Conservation (phyloP, 2,113 vertebrate species). For the Syrmaticus mikado region DNA sequence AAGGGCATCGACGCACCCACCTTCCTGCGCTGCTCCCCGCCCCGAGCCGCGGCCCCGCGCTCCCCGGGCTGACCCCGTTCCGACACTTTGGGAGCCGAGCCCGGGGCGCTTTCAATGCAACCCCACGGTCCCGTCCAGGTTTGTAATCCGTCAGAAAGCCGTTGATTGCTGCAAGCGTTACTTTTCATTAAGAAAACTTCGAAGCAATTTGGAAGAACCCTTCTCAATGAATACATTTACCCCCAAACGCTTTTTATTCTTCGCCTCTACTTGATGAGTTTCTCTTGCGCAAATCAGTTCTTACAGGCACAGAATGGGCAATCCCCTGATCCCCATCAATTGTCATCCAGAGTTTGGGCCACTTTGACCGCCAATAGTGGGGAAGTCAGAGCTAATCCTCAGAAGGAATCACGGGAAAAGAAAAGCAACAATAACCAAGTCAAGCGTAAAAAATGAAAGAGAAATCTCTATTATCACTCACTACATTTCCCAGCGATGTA, state of each 20-base stretch:
- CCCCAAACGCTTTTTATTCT: constrained; percentile 86
- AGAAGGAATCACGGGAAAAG: constrained; percentile 97
- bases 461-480: constrained; percentile 99
- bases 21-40: constrained; percentile 52
- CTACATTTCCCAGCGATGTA: constrained; percentile 98
- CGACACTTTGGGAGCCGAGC: constrained; percentile 74
- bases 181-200: constrained; percentile 88
- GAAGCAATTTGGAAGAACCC: constrained; percentile 84
- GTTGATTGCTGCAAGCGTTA: constrained; percentile 88
- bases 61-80: constrained; percentile 59
- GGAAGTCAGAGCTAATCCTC: constrained; percentile 99
- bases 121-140: constrained; percentile 75
- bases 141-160: constrained; percentile 87
- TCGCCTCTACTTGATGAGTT: constrained; percentile 87
- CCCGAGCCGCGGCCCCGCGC: constrained; percentile 68
- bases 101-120: constrained; percentile 74
- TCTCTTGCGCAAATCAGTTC: constrained; percentile 88
- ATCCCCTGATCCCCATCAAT: constrained; percentile 97
- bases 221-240: constrained; percentile 88
- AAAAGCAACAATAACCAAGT: constrained; percentile 99
- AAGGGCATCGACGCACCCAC: constrained; percentile 66
- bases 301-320: constrained; percentile 91
- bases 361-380: constrained; percentile 96
- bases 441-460: constrained; percentile 99
- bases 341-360: constrained; percentile 95